phyloP scores from a whole-genome alignment of 1,140 invertebrate species.

The Cryptotermes secundus region DNA sequence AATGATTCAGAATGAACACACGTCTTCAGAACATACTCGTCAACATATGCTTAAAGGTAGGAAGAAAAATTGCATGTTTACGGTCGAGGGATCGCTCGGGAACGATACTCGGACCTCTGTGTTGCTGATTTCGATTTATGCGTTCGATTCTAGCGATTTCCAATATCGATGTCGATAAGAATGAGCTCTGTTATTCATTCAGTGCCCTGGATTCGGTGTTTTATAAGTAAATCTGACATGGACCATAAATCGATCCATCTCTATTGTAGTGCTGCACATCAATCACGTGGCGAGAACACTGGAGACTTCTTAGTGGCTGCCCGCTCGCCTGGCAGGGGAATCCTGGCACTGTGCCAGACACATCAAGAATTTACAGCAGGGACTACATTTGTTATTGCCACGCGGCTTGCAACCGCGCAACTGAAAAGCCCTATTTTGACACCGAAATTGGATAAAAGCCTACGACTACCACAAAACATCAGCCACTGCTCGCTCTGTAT shows the following conservation, averaged over 20 bases:
- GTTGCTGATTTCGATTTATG: too few species aligned
- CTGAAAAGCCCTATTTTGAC: neutral
- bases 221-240: neutral
- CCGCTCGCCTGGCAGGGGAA: neutral
- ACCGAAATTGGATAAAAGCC: neutral
- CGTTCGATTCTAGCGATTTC: too few species aligned
- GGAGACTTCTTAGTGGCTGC: neutral
- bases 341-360: too few species aligned
- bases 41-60: too few species aligned
- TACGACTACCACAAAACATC: neutral
- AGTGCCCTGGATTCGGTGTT: neutral
- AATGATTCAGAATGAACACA: too few species aligned
- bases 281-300: neutral
- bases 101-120: too few species aligned
- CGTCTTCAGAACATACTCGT: too few species aligned
- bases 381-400: neutral
- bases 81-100: too few species aligned
- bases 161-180: too few species aligned
- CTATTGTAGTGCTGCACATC: neutral
- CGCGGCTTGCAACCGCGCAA: neutral
- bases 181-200: neutral
- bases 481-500: neutral
- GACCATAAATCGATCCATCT: neutral
- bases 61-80: too few species aligned
- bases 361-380: neutral